A percentile compares a stretch with the other conserved stretches of the same genome.
These are phyloP conservation scores for Monarcha castaneiventris DNA, from an alignment of 2,113 vertebrate genomes.

Conservation along the genomic window DNA sequence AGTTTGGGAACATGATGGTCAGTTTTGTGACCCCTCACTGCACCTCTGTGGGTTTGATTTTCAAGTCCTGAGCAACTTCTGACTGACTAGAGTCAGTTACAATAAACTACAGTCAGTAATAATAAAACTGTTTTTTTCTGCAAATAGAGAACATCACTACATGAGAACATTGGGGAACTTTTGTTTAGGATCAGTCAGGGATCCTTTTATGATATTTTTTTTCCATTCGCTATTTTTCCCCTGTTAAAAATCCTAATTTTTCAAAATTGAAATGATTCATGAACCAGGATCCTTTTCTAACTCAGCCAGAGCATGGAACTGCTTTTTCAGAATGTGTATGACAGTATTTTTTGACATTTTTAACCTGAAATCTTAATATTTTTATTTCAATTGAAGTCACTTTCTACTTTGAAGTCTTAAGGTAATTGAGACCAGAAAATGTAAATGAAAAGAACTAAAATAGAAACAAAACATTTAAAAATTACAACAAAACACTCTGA, in stretches of 20 bases:
- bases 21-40: neutral
- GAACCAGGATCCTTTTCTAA: neutral
- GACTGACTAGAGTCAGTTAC: neutral
- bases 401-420: neutral
- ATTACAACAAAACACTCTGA: neutral
- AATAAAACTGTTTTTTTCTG: neutral
- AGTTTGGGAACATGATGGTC: neutral
- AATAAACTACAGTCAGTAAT: neutral
- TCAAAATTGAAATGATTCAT: neutral
- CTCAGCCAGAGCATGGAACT: neutral
- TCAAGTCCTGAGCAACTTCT: neutral
- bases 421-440: neutral
- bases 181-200: neutral
- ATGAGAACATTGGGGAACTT: neutral
- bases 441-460: neutral
- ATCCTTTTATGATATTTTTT: neutral
- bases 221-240: neutral
- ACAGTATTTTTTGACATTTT: neutral
- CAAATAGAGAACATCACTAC: neutral
- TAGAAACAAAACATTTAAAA: neutral
- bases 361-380: neutral
- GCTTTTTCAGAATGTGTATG: neutral
- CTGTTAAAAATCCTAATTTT: neutral
- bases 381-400: neutral
- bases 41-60: neutral